Conservation (phyloP, 2,797 vertebrate species). For the Chiroxiphia lanceolata region DNA sequence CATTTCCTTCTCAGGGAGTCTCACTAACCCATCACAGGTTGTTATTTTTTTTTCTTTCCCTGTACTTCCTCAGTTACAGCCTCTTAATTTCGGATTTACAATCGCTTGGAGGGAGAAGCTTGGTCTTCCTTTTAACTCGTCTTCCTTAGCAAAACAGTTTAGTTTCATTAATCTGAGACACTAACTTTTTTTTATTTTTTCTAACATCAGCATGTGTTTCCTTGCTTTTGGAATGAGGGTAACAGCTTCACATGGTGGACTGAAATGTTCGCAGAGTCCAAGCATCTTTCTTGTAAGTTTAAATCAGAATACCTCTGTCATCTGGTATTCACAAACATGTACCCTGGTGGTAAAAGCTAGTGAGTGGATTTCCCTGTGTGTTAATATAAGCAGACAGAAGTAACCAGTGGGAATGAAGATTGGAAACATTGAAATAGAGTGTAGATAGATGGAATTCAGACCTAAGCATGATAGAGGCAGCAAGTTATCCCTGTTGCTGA, state of each 20-base stretch:
- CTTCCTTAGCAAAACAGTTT: too few species aligned
- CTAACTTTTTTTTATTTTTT: background rate
- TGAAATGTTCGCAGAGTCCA: background rate
- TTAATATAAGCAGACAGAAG: background rate
- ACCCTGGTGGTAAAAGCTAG: background rate
- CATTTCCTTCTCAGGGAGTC: too few species aligned
- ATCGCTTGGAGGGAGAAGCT: too few species aligned
- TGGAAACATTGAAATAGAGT: background rate
- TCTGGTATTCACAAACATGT: background rate
- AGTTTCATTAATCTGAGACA: too few species aligned
- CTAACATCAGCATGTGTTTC: background rate
- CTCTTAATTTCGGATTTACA: too few species aligned
- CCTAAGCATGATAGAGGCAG: background rate
- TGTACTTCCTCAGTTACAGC: too few species aligned
- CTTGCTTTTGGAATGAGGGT: background rate
- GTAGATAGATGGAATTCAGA: background rate
- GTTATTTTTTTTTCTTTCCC: too few species aligned
- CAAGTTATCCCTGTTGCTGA: background rate
- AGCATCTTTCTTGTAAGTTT: background rate
- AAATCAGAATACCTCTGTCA: background rate
- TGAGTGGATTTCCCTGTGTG: background rate
- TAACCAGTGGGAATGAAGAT: background rate
- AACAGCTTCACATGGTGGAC: background rate
- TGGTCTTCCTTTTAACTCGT: too few species aligned
- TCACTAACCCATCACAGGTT: too few species aligned